Percentiles rank a stretch among this genome's conserved stretches.
Evolutionary conservation across 2,797 vertebrate species (phyloP).

Genomic region (Silurus aristotelis): DNA sequence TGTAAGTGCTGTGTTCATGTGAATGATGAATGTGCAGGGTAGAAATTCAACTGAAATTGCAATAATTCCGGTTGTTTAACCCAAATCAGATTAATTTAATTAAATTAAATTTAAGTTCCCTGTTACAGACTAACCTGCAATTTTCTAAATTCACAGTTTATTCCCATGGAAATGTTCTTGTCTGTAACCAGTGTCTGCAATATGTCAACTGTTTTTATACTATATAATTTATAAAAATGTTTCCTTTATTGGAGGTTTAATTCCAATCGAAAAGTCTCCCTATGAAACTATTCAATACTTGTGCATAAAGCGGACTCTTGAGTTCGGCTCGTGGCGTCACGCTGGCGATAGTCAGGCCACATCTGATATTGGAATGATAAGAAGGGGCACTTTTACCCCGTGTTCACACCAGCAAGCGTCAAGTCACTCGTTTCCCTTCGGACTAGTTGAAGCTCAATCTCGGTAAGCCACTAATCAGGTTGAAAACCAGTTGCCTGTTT

Average conservation of each 20-base stretch:
- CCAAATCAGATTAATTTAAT: too few species aligned
- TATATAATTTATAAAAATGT: neutral
- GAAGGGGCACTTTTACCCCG: neutral
- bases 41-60: too few species aligned
- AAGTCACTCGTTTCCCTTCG: neutral
- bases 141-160: too few species aligned
- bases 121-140: too few species aligned
- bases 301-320: too few species aligned
- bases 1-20: too few species aligned
- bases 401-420: neutral
- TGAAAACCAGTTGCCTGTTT: neutral
- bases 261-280: neutral
- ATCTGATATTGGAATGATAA: slow-evolving; percentile 9
- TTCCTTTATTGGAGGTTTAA: neutral
- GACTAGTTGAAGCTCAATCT: neutral
- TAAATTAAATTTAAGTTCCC: too few species aligned
- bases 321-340: neutral
- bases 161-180: too few species aligned
- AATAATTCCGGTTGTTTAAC: too few species aligned
- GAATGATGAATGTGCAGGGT: too few species aligned
- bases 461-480: neutral
- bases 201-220: neutral
- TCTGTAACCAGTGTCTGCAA: too few species aligned
- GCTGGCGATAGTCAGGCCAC: neutral
- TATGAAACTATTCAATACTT: neutral